Evolutionary conservation across 1,140 invertebrate species (phyloP).

Genomic region (Eumeta japonica): DNA sequence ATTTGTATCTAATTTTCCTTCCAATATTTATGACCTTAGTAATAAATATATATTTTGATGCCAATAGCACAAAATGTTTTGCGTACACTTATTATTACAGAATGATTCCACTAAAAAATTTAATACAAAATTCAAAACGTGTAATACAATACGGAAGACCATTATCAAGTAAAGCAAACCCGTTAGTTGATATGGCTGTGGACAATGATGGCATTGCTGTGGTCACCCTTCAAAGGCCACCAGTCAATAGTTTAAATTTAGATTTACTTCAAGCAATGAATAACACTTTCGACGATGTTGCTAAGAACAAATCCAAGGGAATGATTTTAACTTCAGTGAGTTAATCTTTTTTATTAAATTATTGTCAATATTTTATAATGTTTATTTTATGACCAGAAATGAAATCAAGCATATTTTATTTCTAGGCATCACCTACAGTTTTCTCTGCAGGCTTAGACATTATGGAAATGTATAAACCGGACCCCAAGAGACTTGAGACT

Average conservation of each 20-base stretch:
- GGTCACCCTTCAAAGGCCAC: conserved; percentile 70
- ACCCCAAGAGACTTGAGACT: conserved; percentile 63
- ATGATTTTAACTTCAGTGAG: conserved; percentile 80
- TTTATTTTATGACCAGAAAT: background rate
- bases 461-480: conserved; percentile 81
- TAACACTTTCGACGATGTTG: conserved; percentile 64
- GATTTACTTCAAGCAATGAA: conserved; percentile 69
- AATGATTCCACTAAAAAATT: conserved; percentile 31
- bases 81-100: conserved; percentile 23
- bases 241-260: conserved; percentile 81
- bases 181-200: conserved; percentile 55
- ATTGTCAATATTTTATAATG: no score
- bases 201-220: conserved; percentile 68
- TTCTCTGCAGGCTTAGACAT: conserved; percentile 86
- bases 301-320: conserved; percentile 69
- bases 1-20: no score
- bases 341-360: conserved; percentile 13
- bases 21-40: no score
- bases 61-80: no score
- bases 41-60: no score
- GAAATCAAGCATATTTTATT: background rate
- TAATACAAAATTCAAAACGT: conserved; percentile 18
- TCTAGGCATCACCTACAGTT: conserved; percentile 67
- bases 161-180: conserved; percentile 28
- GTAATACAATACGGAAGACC: conserved; percentile 20